Percentiles rank a stretch among this genome's conserved stretches.
phyloP scores from a whole-genome alignment of 1,140 invertebrate genomes.

The Leptonema lineaticorne region DNA sequence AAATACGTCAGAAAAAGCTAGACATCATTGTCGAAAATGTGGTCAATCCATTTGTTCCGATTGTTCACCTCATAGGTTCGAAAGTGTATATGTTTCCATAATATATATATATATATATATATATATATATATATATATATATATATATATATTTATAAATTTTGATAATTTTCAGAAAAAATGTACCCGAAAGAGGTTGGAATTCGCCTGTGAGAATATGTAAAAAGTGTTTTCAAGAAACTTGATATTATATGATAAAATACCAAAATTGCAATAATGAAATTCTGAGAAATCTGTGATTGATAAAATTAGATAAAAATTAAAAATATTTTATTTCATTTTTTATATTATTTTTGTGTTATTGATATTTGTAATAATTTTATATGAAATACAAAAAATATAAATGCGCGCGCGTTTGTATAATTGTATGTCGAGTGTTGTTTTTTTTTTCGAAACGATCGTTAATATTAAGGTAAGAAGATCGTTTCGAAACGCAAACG shows the following conservation, averaged over 20 bases:
- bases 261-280: not conserved
- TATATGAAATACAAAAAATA: too few species aligned
- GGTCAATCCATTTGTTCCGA: constrained; percentile 35
- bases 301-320: not conserved
- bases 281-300: not conserved
- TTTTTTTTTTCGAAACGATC: too few species aligned
- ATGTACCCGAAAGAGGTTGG: constrained; percentile 39
- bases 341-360: not conserved
- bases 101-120: not conserved
- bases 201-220: constrained; percentile 31
- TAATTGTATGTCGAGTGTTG: too few species aligned
- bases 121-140: not conserved
- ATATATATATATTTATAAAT: too few species aligned
- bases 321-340: not conserved
- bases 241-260: not conserved
- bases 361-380: constrained; percentile 7
- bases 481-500: too few species aligned
- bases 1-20: not conserved
- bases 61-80: constrained; percentile 38
- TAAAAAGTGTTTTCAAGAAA: constrained; percentile 18
- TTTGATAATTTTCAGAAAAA: constrained; percentile 26
- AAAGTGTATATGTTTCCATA: not conserved
- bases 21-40: constrained; percentile 38
- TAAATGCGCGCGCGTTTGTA: too few species aligned
- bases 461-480: too few species aligned